These are phyloP conservation scores for Sabatieria punctata DNA, from an alignment of 2,888 invertebrate species.

Conservation along the genomic window DNA sequence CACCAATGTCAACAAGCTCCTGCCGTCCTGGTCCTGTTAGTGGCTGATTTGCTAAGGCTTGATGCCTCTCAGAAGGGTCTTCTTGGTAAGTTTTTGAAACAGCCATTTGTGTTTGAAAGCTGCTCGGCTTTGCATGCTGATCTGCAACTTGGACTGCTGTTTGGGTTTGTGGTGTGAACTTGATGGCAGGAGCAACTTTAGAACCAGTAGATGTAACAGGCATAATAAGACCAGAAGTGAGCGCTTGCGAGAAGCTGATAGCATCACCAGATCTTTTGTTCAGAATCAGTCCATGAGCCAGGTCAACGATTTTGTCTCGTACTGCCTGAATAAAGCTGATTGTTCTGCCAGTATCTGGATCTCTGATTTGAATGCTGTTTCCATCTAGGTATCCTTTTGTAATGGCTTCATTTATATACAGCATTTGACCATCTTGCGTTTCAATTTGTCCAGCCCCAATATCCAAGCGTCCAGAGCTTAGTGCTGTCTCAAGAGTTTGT, in stretches of 20 bases:
- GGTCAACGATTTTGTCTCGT: slow-evolving; percentile 16
- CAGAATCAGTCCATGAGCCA: slow-evolving; percentile 29
- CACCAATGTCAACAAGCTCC: slow-evolving; percentile 28
- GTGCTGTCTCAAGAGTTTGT: slow-evolving; percentile 18
- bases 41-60: neutral
- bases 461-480: slow-evolving; percentile 14
- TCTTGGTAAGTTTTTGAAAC: neutral
- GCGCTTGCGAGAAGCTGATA: slow-evolving; percentile 18
- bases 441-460: slow-evolving; percentile 54
- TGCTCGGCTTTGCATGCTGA: neutral
- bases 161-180: neutral
- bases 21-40: slow-evolving; percentile 14
- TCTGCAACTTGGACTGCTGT: too few species aligned
- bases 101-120: neutral
- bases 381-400: slow-evolving; percentile 61
- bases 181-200: neutral
- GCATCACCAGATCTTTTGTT: slow-evolving; percentile 31
- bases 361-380: slow-evolving; percentile 15
- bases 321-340: slow-evolving; percentile 28
- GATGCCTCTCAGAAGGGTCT: too few species aligned
- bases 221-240: slow-evolving; percentile 16
- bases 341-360: slow-evolving; percentile 19
- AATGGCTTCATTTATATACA: slow-evolving; percentile 65
- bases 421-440: slow-evolving; percentile 56
- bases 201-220: slow-evolving; percentile 3